Conservation (phyloP, 2,888 invertebrate species). For the Vesta saturnalis region DNA sequence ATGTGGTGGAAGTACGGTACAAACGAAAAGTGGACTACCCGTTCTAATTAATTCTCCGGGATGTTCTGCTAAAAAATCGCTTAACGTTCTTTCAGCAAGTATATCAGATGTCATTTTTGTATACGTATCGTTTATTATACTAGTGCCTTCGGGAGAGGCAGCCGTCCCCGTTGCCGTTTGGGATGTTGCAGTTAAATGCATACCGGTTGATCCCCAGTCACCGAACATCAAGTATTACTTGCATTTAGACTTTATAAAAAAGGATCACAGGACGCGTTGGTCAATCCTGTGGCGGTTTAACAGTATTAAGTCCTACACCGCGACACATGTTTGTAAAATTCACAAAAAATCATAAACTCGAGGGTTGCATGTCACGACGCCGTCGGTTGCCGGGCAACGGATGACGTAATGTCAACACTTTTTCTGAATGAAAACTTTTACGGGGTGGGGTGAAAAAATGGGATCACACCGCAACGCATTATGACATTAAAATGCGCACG, state of each 20-base stretch:
- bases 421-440: constrained; percentile 71
- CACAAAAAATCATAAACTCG: constrained; percentile 32
- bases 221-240: constrained; percentile 52
- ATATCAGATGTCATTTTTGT: constrained; percentile 83
- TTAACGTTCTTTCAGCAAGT: constrained; percentile 84
- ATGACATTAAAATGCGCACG: constrained; percentile 41
- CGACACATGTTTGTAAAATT: constrained; percentile 8
- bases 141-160: constrained; percentile 77
- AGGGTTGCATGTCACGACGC: constrained; percentile 47
- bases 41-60: constrained; percentile 94
- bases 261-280: constrained; percentile 9
- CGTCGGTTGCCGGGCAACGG: constrained; percentile 60
- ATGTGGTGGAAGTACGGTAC: constrained; percentile 91
- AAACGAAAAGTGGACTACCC: constrained; percentile 93
- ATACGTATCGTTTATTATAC: constrained; percentile 82
- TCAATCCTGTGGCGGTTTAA: constrained; percentile 11
- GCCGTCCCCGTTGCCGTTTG: constrained; percentile 67
- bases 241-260: constrained; percentile 29
- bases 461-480: constrained; percentile 54
- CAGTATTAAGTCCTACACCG: neutral
- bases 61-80: constrained; percentile 87
- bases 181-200: constrained; percentile 65
- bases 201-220: constrained; percentile 54
- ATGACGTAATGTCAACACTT: constrained; percentile 62
- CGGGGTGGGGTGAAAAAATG: constrained; percentile 63